These are phyloP conservation scores for Lepilemur septentrionalis DNA, from an alignment of 2,797 vertebrate species.

Conservation along the genomic window DNA sequence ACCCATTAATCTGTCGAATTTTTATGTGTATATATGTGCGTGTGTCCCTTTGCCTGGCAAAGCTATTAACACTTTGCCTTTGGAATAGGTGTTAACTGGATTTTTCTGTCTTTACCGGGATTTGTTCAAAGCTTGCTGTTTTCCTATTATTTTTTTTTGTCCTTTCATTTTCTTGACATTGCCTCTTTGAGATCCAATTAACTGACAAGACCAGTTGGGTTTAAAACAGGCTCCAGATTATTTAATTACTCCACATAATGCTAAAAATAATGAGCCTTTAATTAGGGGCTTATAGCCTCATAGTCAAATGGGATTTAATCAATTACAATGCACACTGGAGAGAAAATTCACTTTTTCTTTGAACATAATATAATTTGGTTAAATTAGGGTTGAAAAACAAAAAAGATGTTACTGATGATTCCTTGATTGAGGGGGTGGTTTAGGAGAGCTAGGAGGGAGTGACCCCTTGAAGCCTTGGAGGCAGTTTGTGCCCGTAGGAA, in stretches of 20 bases:
- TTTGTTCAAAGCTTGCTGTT: neutral
- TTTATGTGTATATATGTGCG: neutral
- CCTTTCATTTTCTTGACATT: neutral
- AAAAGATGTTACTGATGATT: neutral
- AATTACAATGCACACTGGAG: neutral
- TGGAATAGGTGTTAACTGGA: neutral
- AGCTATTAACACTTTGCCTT: neutral
- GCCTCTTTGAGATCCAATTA: neutral
- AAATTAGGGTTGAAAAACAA: neutral
- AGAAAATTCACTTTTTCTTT: constrained; percentile 40
- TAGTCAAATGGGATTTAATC: neutral
- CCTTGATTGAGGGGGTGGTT: neutral
- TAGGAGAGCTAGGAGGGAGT: neutral
- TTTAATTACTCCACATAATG: neutral
- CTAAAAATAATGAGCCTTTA: neutral
- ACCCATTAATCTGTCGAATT: neutral
- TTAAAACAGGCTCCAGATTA: constrained; percentile 37
- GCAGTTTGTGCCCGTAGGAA: neutral
- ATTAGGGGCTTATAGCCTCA: neutral
- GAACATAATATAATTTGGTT: neutral
- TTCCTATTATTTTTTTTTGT: neutral
- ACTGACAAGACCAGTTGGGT: neutral
- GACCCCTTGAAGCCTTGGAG: neutral
- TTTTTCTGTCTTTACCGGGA: neutral
- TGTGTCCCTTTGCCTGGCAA: neutral